Percentiles rank a stretch among this genome's conserved stretches.
Evolutionary conservation across 2,797 vertebrate species (phyloP).

Genomic region (Mergus octosetaceus): DNA sequence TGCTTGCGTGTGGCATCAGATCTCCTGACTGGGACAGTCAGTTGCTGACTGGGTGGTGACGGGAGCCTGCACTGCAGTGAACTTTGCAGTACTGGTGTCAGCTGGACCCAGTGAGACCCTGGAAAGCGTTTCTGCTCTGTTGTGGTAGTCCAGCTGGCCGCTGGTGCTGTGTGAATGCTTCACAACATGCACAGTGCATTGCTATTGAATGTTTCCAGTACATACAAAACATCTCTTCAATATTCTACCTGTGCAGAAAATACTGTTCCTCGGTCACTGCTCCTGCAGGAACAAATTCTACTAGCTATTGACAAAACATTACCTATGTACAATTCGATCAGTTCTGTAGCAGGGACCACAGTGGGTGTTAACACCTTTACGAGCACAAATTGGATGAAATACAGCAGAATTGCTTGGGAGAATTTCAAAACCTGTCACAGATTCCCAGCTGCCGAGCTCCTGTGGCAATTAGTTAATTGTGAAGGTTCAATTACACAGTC

Average conservation of each 20-base stretch:
- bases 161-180: not conserved
- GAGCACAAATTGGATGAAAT: not conserved
- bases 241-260: not conserved
- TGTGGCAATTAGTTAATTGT: not conserved
- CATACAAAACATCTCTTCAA: not conserved
- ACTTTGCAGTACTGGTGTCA: not conserved
- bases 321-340: not conserved
- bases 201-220: not conserved
- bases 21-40: not conserved
- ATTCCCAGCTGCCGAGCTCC: not conserved
- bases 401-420: not conserved
- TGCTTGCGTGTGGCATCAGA: not conserved
- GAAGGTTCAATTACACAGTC: not conserved
- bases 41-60: not conserved
- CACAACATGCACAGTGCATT: rapidly evolving
- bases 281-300: not conserved
- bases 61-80: no score
- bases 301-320: not conserved
- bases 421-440: not conserved
- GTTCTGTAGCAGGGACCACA: not conserved
- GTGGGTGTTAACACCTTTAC: not conserved
- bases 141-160: not conserved
- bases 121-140: not conserved
- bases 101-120: not conserved
- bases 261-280: not conserved